Evolutionary conservation across 2,113 vertebrate species (phyloP).

Genomic region (Meleagris gallopavo): DNA sequence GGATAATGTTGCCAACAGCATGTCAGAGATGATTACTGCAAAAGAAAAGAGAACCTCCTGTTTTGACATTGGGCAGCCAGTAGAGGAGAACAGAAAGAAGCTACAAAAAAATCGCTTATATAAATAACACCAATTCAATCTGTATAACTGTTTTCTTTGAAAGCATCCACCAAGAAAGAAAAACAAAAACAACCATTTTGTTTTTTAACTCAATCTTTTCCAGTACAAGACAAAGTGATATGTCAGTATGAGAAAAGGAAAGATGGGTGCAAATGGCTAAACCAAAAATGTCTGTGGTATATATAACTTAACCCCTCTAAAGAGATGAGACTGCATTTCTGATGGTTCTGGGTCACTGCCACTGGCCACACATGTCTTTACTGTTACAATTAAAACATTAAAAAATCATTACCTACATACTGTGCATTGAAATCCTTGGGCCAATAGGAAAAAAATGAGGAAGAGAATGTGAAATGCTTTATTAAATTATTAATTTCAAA

Average conservation of each 20-base stretch:
- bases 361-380: neutral
- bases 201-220: neutral
- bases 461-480: neutral
- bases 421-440: neutral
- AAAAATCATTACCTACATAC: neutral
- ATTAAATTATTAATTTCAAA: neutral
- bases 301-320: neutral
- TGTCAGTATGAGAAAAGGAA: neutral
- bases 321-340: neutral
- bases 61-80: slow-evolving; percentile 42
- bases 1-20: slow-evolving; percentile 31
- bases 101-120: neutral
- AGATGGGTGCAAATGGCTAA: neutral
- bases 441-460: neutral
- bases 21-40: slow-evolving; percentile 37
- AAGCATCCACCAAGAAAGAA: neutral
- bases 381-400: neutral
- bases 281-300: neutral
- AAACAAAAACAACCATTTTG: neutral
- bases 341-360: neutral
- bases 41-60: slow-evolving; percentile 25
- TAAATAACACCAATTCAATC: neutral
- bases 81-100: neutral
- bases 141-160: neutral
- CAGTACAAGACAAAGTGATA: neutral